Evolutionary conservation across 2,888 invertebrate species (phyloP).

Genomic region (Mamestra brassicae): DNA sequence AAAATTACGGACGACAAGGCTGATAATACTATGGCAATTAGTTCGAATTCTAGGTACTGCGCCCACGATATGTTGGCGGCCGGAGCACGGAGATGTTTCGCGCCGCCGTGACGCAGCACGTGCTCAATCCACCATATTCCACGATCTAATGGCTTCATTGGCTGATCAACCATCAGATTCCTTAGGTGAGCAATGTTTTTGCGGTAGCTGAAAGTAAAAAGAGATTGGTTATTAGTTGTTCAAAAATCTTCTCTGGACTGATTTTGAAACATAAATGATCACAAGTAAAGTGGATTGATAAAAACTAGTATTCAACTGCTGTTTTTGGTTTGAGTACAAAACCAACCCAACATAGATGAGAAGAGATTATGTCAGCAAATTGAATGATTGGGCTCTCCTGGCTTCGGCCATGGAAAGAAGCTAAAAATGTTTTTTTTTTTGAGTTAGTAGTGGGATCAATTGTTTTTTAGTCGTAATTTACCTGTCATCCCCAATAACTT

Average conservation of each 20-base stretch:
- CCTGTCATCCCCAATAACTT: slow-evolving; percentile 72
- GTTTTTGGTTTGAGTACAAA: too few relatives aligned
- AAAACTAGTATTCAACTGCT: too few relatives aligned
- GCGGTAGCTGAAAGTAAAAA: slow-evolving; percentile 26
- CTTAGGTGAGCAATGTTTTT: slow-evolving; percentile 58
- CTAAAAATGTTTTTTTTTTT: too few relatives aligned
- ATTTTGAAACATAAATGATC: too few relatives aligned
- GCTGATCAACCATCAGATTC: slow-evolving; percentile 77
- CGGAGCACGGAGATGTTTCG: slow-evolving; percentile 79
- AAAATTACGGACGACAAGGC: neutral
- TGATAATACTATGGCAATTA: slow-evolving; percentile 43
- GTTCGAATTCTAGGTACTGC: slow-evolving; percentile 68
- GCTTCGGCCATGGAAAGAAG: too few relatives aligned
- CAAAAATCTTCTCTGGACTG: too few relatives aligned
- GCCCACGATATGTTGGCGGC: slow-evolving; percentile 69
- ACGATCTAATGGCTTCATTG: slow-evolving; percentile 77
- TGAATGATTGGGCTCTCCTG: too few relatives aligned
- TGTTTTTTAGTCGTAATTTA: slow-evolving; percentile 33
- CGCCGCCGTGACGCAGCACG: slow-evolving; percentile 79
- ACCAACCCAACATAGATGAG: too few relatives aligned
- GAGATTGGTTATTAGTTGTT: neutral
- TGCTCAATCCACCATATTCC: slow-evolving; percentile 83
- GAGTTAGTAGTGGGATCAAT: neutral
- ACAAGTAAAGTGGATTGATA: too few relatives aligned
- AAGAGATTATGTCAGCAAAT: too few relatives aligned